Base-by-base conservation (phyloP, 2,797 vertebrate genomes). In the Carduelis carduelis region DNA sequence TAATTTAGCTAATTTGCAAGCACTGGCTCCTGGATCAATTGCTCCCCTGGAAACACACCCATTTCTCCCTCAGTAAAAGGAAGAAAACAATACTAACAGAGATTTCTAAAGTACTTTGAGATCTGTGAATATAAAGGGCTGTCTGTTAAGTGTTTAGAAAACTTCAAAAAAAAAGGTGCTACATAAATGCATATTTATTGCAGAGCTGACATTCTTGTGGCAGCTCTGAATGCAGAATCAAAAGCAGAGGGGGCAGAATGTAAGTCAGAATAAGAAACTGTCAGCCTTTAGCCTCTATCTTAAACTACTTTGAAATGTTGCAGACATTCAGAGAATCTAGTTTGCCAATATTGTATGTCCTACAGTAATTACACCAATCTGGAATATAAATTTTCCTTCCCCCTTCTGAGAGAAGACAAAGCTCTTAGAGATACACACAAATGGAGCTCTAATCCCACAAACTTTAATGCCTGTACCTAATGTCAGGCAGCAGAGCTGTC, bases 121-220 rank as follows among this genome's bases (percentile, higher is more conserved):
- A 89, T 57, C 88, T 89, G 18, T 89, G 88, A 90, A 93, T 94
- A 93, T 84, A 95, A 95, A 96, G 77, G 50, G 60, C 46, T 94
- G 85, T 92, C 96, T 96, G 88, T 91, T 94, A 96, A 95, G 86
- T 87, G 71, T 90, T 95, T 93, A 95, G 80, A 94, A 90, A 87
- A 91, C 68, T 93, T 96, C 9, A 95, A 78, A 95, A 93, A 93
- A 93, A 91, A 86, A 87, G 83, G 79, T 85, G 89, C 94, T 89
- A 91, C 72, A 83, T 80, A 96, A 96, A 96, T 94, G 77, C 91
- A 96, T 95, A 95, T 93, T 94, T 96, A 96, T 94, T 95, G 90
- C 81, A 84, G 71, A 53, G 83, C 64, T 95, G 94, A 96, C 78
- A 63, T 76, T 74, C 83, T 30, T n/a, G 44, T 83, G 94, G 95